Evolutionary conservation across 2,888 invertebrate genomes (phyloP), one percentile per base, ranked within the genome.

Genomic region (Opisthograptis luteolata): DNA sequence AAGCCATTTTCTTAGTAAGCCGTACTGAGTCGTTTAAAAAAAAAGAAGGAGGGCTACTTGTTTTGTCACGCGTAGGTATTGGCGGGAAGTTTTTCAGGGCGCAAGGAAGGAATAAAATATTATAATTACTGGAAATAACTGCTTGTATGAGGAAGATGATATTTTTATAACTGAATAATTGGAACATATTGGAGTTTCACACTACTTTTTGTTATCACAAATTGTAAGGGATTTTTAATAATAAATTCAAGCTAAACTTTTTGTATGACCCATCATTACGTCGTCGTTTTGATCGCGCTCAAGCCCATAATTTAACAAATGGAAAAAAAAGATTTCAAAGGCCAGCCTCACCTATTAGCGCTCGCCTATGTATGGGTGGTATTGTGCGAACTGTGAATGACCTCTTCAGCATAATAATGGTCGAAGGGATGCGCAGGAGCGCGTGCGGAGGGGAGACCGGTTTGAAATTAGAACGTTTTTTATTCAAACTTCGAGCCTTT

Each of bases 381-480:
- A 85, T 89, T 89, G 83, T 89, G 87, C 87, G 81, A 87, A 84
- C 88, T 87, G 88, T 89, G 89, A 89, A 89, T 86, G 89, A 89
- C 88, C 89, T 89, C 88, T 88, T 87, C 84, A 83, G 84, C 83
- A 88, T 86, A 87, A 87, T 86, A 87, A 85, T 86, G 84, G 83
- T 66, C 65, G 75, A 76, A 84, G 87, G 88, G 89, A 89, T 89
- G 88, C 88, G 89, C 88, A 86, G 84, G 85, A 82, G 87, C 86
- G 87, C 87, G 82, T 79, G 86, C 87, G 74, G 71, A 74, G 84
- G 82, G 83, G 87, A 80, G 83, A 88, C 89, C 87, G 87, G 89
- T 90, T 90, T 88, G 79, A 87, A 90, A 88, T 90, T 90, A 90
- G 89, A 89, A 87, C 88, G 87, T 86, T 88, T 89, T 87, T 84